Evolutionary conservation across 2,113 vertebrate species (phyloP).

Genomic region (Hiodon tergisus): DNA sequence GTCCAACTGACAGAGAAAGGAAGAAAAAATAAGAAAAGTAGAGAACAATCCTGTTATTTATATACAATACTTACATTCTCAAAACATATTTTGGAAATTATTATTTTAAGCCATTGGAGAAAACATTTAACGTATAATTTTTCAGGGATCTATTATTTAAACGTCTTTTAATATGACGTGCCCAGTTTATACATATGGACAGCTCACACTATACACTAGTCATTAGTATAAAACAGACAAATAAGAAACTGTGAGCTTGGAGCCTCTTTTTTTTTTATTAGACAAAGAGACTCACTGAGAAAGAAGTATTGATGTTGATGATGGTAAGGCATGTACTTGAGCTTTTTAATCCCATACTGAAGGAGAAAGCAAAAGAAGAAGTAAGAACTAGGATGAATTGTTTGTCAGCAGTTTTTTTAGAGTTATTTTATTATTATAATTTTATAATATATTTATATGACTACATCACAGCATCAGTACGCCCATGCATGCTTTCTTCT

Average conservation of each 20-base stretch:
- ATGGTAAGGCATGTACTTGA: conserved; percentile 81
- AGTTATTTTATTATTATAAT: neutral
- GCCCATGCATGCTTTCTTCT: no score
- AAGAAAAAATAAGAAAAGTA: neutral
- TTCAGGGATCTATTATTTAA: neutral
- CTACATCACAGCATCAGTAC: no score
- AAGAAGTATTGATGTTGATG: conserved; percentile 91
- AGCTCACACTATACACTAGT: neutral
- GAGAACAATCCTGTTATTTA: no score
- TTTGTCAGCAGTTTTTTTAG: neutral
- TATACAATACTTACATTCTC: no score
- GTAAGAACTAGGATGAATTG: neutral
- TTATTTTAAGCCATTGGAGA: no score
- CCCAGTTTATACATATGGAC: neutral
- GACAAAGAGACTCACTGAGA: conserved; percentile 68
- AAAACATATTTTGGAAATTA: no score
- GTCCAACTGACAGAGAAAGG: conserved; percentile 69
- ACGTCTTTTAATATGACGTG: neutral
- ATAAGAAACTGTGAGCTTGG: neutral
- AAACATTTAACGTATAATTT: no score
- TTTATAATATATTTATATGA: no score
- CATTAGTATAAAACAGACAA: no score
- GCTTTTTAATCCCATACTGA: conserved; percentile 88
- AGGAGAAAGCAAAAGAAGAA: conserved; percentile 30
- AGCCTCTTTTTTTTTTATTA: neutral